Evolutionary conservation across 1,140 invertebrate genomes (phyloP), one percentile per base, ranked within the genome.

Genomic region (Drosophila ohnishii): DNA sequence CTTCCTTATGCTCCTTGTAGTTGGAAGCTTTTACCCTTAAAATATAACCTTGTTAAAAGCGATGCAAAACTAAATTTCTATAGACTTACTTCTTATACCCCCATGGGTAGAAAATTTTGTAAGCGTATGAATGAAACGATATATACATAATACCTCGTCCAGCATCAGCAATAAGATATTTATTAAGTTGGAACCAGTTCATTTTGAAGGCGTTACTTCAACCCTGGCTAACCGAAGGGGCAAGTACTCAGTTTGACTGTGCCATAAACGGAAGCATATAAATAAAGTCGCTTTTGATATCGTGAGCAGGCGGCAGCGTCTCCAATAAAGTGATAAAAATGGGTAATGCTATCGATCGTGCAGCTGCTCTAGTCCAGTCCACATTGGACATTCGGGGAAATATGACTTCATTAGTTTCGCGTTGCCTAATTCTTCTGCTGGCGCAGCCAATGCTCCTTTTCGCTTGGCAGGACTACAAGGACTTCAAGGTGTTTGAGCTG

Each of bases 391-490:
- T 61, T 60, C 9, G 28, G 34, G 8, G 16, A 51, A 55, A 50
- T 34, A 87, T 87, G 83, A 42, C 67, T 42, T 63, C 42, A 22
- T 14, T 14, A n/a, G 13, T 51, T n/a, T n/a, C 8, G n/a, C 10
- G 16, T 11, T 30, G 34, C 14, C 8, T 73, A 5, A 5, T 77
- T 13, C 40, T 79, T 9, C 13, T 86, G n/a, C 9, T 82, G 6
- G 9, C 75, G 51, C 83, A 71, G 42, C 34, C 45, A 5, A 5
- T 30, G 25, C 34, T 25, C 1, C 22, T 84, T 9, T 45, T 53
- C 2, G 83, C 83, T 28, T 77, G 84, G 72, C 72, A 87, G 80
- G 75, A 86, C 48, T 86, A 87, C 67, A 87, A 86, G 75, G 79
- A 87, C 48, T 88, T 73, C 28, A 78, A 73, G 40, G 55, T 88